A percentile compares a stretch with the other conserved stretches of the same genome.
phyloP scores from a whole-genome alignment of 2,113 vertebrate species.

The Cinclus cinclus region DNA sequence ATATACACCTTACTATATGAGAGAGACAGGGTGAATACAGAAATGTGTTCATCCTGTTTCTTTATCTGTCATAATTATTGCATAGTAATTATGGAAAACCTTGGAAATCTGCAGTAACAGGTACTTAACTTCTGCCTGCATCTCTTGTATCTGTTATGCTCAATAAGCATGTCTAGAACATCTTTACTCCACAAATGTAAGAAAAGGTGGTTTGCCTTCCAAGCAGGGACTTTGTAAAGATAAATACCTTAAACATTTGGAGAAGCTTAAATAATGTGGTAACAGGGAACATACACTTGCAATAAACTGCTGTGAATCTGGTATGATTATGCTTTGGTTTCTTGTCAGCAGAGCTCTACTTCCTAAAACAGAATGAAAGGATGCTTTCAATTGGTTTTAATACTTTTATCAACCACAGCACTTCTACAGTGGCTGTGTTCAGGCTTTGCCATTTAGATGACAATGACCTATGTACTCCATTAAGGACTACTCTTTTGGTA shows the following conservation, averaged over 20 bases:
- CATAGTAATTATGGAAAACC: neutral
- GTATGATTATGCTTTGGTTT: neutral
- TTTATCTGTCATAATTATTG: neutral
- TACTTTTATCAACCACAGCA: neutral
- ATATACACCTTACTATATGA: neutral
- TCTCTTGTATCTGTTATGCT: neutral
- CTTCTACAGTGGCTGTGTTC: neutral
- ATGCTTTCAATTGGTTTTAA: neutral
- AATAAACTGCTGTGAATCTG: neutral
- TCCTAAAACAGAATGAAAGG: neutral
- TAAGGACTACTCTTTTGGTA: neutral
- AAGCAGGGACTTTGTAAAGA: neutral
- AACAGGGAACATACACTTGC: neutral
- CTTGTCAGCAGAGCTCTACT: neutral
- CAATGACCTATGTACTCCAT: neutral
- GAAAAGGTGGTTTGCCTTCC: neutral
- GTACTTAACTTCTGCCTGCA: neutral
- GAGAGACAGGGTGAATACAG: neutral
- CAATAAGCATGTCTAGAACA: neutral
- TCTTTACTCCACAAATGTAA: neutral
- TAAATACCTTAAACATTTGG: neutral
- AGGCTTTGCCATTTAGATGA: neutral
- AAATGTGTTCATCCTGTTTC: neutral
- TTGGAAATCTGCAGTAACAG: neutral
- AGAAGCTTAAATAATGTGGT: neutral